Evolutionary conservation across 2,888 invertebrate genomes (phyloP), one percentile per base, ranked within the genome.

Genomic region (Ormyrus pomaceus): DNA sequence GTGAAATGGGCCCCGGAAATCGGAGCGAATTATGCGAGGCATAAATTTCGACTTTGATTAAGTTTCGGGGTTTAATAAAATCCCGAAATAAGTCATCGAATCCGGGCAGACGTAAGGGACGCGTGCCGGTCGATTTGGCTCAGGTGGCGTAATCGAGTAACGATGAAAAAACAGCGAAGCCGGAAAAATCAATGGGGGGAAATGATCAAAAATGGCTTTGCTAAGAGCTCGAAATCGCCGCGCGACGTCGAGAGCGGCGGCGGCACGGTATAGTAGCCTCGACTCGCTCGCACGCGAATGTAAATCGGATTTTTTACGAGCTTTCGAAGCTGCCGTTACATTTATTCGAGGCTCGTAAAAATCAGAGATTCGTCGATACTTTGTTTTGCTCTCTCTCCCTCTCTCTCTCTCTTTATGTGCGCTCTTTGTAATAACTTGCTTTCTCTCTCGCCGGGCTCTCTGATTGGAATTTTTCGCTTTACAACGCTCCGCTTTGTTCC

Each of bases 231-330:
- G 34, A 34, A 34, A 34, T 34, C 34, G 19, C 59, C 59, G 48
- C 10, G 13, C 34, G 53, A n/a, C 46, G n/a, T 19, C 9, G 19
- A 10, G 11, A 11, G 9, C 10, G 70, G 56, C 46, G 19, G 19
- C 9, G 3, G 48, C 8, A 45, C 56, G 50, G 34, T 19, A 19
- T 19, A 19, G 34, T 34, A 34, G 34, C 34, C 34, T 34, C 34
- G 34, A 34, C 34, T 34, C 13, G 56, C 51, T 5, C 51, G 73
- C 56, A 34, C 34, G 51, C 55, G 65, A 77, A 73, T 76, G 61
- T 73, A 77, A 77, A 77, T 77, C 69, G 68, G 55, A 64, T 73
- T 73, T 73, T 79, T 75, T 80, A 80, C 77, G 72, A 80, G 58
- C 69, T 69, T 69, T 77, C 68, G 45, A 73, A 80, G 61, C 66